Base-by-base conservation (phyloP, 2,113 vertebrate species). In the Prietella phreatophila region DNA sequence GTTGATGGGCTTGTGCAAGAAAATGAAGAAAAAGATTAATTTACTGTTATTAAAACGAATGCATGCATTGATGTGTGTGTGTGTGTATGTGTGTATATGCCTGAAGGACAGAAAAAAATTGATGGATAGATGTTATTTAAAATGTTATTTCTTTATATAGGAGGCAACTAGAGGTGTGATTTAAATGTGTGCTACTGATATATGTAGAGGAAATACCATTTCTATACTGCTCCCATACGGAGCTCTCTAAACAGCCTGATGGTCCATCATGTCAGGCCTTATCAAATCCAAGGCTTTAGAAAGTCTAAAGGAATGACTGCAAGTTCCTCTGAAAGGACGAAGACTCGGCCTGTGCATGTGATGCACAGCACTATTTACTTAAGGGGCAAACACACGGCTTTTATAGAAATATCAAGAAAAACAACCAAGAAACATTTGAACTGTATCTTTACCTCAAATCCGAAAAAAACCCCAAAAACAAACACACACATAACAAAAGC, bases 401-500 rank as follows among this genome's bases (percentile, higher is more conserved):
- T 83, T 81, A 84, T 84, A 88, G 90, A 92, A 88, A 88, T 87
- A 90, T 88, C 36, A 55, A 90, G 91, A 50, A 87, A 92, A 91
- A 92, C 87, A 90, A 90, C 67, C 91, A 86, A 91, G 91, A 86
- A 91, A 89, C 89, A 90, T 73, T 50, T 93, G 90, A 92, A 93
- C 93, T 93, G 90, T 89, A 88, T 91, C 90, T 94, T 92, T 93
- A 92, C 91, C 89, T 88, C 91, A 90, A 90, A 93, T 93, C 89
- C 91, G 33, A 88, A 92, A 93, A 91, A 93, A 42, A 93, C 6
- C 5, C 42, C 0, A 42, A 47, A 47, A 47, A 47, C 47, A 47
- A 47, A 47, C 47, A 50, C 9, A 50, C 92, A 93, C 93, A 92
- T 93, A 92, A 92, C 91, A 93, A 92, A 82, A 84, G 91, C 90